phyloP scores from a whole-genome alignment of 2,113 vertebrate species.

The Alectura lathami region DNA sequence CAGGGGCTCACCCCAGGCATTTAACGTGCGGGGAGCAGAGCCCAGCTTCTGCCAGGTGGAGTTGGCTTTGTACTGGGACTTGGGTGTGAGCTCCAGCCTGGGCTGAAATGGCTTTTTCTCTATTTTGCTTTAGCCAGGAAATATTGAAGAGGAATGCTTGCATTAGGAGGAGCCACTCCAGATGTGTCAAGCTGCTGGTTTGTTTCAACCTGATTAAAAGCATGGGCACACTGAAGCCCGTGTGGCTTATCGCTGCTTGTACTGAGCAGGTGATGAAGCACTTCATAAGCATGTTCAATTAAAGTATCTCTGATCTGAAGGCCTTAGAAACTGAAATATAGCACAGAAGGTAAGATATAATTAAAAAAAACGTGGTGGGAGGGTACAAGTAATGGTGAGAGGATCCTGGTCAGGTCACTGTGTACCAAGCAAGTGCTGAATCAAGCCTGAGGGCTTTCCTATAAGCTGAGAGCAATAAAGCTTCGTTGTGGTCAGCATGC shows the following conservation, averaged over 20 bases:
- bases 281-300: not conserved
- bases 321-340: not conserved
- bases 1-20: not conserved
- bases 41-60: accelerated
- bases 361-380: not conserved
- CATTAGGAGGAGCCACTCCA: accelerated
- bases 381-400: not conserved
- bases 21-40: not conserved
- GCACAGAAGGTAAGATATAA: not conserved
- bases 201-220: not conserved
- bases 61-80: accelerated
- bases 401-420: not conserved
- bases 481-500: not conserved
- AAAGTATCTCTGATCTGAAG: not conserved
- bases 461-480: not conserved
- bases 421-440: not conserved
- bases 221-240: not conserved
- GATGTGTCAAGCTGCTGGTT: not conserved
- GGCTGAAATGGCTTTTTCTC: not conserved
- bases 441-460: not conserved
- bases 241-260: not conserved
- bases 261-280: not conserved
- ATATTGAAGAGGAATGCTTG: not conserved
- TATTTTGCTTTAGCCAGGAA: not conserved
- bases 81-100: accelerated